Evolutionary conservation across 1,140 invertebrate genomes (phyloP).

Genomic region (Drosophila takahashii): DNA sequence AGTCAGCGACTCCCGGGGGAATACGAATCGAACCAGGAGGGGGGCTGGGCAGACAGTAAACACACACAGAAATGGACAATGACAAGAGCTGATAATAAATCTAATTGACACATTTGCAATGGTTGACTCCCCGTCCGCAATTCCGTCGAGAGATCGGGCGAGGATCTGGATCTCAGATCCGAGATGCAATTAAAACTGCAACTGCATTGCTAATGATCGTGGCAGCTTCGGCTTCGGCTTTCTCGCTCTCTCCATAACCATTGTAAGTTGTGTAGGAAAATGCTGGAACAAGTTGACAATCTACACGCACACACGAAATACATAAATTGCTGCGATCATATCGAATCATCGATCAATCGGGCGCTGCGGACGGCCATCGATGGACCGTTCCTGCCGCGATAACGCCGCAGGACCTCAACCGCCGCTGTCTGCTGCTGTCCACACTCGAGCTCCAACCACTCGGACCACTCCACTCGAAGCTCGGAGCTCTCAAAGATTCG

Average conservation of each 20-base stretch:
- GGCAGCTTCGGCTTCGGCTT: conserved; percentile 1
- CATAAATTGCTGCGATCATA: conserved; percentile 77
- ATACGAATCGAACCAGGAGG: conserved; percentile 3
- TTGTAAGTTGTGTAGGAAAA: conserved; percentile 28
- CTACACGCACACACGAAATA: conserved; percentile 68
- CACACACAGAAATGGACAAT: conserved; percentile 48
- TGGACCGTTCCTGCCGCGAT: conserved; percentile 64
- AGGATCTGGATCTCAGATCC: conserved; percentile 32
- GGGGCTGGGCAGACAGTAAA: conserved; percentile 17
- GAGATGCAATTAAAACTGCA: conserved; percentile 70
- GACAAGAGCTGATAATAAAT: conserved; percentile 82
- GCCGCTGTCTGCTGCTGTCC: conserved; percentile 75
- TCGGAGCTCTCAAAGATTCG: not conserved
- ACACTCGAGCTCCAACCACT: conserved; percentile 45
- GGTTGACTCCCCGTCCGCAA: conserved; percentile 49
- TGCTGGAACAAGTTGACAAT: conserved; percentile 71
- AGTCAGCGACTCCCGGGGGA: conserved; percentile 30
- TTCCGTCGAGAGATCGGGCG: conserved; percentile 20
- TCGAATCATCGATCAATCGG: conserved; percentile 68
- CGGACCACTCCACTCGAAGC: too few species aligned
- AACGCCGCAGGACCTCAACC: conserved; percentile 65
- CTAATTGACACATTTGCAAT: conserved; percentile 84
- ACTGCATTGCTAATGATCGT: conserved; percentile 71
- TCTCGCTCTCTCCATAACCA: conserved; percentile 2
- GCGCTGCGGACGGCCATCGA: conserved; percentile 13